These are phyloP conservation scores for Brachyopa scutellaris DNA, from an alignment of 2,888 invertebrate genomes.

Conservation along the genomic window DNA sequence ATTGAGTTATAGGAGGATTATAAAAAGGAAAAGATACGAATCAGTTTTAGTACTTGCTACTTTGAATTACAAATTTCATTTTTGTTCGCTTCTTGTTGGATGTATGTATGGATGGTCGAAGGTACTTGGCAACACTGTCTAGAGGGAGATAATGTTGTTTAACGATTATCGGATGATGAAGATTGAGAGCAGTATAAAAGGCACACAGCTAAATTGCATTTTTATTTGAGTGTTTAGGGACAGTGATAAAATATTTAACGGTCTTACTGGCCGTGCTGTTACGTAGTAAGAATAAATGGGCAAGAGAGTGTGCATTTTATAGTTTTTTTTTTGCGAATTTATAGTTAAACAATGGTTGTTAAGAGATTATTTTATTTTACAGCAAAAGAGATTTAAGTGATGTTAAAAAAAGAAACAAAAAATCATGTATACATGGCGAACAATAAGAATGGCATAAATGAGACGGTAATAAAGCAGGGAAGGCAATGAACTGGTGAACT, in stretches of 20 bases:
- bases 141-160: slow-evolving; percentile 37
- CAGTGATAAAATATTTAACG: slow-evolving; percentile 39
- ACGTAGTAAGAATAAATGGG: slow-evolving; percentile 9
- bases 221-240: slow-evolving; percentile 66
- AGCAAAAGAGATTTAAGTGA: not conserved
- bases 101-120: not conserved
- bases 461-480: too few relatives aligned
- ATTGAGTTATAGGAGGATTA: slow-evolving; percentile 66
- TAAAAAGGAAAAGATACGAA: slow-evolving; percentile 61
- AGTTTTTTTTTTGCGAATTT: slow-evolving; percentile 8
- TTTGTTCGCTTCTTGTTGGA: not conserved
- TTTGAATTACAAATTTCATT: slow-evolving; percentile 64
- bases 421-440: too few relatives aligned
- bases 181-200: slow-evolving; percentile 52
- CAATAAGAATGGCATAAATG: too few relatives aligned
- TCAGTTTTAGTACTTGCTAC: slow-evolving; percentile 65
- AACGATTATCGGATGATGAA: slow-evolving; percentile 66
- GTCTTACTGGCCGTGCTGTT: not conserved
- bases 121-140: slow-evolving; percentile 38
- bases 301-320: slow-evolving; percentile 35
- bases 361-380: slow-evolving; percentile 23
- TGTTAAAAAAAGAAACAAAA: not conserved
- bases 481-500: too few relatives aligned
- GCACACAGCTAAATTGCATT: slow-evolving; percentile 54
- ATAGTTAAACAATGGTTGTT: slow-evolving; percentile 18